Percentiles rank a stretch among this genome's conserved stretches.
phyloP scores from a whole-genome alignment of 2,113 vertebrate species.

The Climacteris rufus region DNA sequence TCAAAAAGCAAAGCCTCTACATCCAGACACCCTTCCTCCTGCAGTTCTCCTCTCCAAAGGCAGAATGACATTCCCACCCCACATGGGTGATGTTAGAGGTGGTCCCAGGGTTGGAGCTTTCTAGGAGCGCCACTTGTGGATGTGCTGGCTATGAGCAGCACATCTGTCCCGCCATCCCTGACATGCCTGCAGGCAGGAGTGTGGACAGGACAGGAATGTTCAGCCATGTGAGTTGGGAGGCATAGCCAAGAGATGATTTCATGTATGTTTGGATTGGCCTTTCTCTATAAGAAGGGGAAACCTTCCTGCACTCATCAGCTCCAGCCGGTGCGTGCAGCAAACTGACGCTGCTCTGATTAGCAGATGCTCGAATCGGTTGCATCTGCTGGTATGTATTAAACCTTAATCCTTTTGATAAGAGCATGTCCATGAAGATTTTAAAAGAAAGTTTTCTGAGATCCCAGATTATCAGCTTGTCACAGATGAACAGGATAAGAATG shows the following conservation, averaged over 20 bases:
- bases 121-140: neutral
- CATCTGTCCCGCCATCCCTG: neutral
- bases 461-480: conserved; percentile 39
- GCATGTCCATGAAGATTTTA: conserved; percentile 31
- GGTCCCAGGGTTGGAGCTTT: neutral
- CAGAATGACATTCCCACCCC: neutral
- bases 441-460: conserved; percentile 37
- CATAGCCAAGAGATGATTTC: neutral
- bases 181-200: neutral
- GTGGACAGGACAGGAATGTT: neutral
- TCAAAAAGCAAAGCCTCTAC: neutral
- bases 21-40: neutral
- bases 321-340: neutral
- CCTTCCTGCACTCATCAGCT: neutral
- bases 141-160: neutral
- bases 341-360: conserved; percentile 6
- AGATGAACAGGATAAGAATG: conserved; percentile 50
- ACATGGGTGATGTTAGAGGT: accelerated
- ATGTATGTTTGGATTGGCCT: neutral
- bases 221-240: neutral
- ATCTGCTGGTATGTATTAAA: conserved; percentile 62
- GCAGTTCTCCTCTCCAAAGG: neutral
- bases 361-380: conserved; percentile 19
- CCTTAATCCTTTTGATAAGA: conserved; percentile 60
- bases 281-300: neutral